Percentiles rank a stretch among this genome's conserved stretches.
Evolutionary conservation across 2,888 invertebrate species (phyloP).

Genomic region (Seladonia tumulorum): DNA sequence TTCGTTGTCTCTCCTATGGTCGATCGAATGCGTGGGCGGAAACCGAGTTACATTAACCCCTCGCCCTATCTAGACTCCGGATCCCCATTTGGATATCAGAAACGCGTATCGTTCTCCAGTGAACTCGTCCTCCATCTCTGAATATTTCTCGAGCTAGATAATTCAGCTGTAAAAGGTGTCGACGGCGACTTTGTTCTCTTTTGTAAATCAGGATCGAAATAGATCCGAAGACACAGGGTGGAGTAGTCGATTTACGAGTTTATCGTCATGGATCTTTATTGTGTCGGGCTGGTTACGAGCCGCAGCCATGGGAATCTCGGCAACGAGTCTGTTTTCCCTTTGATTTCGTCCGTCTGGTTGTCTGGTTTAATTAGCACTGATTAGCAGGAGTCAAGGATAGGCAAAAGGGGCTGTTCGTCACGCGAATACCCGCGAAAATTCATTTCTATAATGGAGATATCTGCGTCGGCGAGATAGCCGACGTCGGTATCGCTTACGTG

Average conservation of each 20-base stretch:
- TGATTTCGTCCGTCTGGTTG: background rate
- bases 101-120: background rate
- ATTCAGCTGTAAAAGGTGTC: background rate
- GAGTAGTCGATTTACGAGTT: slow-evolving; percentile 9
- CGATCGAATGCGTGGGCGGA: slow-evolving; percentile 42
- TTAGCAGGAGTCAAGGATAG: slow-evolving; percentile 42
- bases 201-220: background rate
- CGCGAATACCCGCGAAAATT: slow-evolving; percentile 36
- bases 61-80: background rate
- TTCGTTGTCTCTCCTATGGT: background rate
- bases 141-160: background rate
- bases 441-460: slow-evolving; percentile 53
- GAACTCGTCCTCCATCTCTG: background rate
- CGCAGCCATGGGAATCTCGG: background rate
- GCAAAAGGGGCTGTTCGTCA: slow-evolving; percentile 11
- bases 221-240: background rate
- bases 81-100: background rate
- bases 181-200: background rate
- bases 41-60: slow-evolving; percentile 38
- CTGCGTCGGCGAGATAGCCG: slow-evolving; percentile 40
- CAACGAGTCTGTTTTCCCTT: background rate
- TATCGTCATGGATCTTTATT: slow-evolving; percentile 35
- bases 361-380: slow-evolving; percentile 27
- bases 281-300: no score
- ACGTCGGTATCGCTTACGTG: slow-evolving; percentile 50